Percentiles rank a stretch among this genome's conserved stretches.
phyloP scores from a whole-genome alignment of 2,113 vertebrate genomes.

The Epinephelus moara region DNA sequence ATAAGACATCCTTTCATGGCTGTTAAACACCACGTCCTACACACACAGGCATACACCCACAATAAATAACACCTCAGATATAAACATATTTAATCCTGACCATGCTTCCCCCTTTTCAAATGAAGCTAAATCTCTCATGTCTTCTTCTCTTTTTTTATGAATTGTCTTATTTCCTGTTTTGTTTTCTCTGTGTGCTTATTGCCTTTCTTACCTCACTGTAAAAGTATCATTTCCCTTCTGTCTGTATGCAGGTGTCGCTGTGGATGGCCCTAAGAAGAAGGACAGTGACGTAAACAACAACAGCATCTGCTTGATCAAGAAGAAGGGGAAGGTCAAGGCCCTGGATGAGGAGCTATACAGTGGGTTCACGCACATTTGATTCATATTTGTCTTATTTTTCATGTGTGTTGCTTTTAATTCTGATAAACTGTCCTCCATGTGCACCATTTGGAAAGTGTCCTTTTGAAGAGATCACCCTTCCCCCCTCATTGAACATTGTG shows the following conservation, averaged over 20 bases:
- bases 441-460: not conserved
- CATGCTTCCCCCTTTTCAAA: not conserved
- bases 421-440: too few species aligned
- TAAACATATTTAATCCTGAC: not conserved
- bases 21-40: not conserved
- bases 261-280: conserved; percentile 89
- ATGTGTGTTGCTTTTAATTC: not conserved
- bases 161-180: too few species aligned
- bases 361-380: conserved; percentile 78
- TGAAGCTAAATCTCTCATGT: not conserved
- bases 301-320: conserved; percentile 92
- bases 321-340: conserved; percentile 94
- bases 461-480: not conserved
- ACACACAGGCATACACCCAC: not conserved
- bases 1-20: not conserved
- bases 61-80: not conserved
- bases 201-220: not conserved
- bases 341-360: conserved; percentile 94
- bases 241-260: conserved; percentile 89
- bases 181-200: not conserved
- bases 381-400: not conserved
- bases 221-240: not conserved
- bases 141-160: too few species aligned
- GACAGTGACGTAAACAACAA: conserved; percentile 81
- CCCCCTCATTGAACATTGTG: not conserved